Evolutionary conservation across 2,888 invertebrate species (phyloP).

Genomic region (Acanthosepion esculentum): DNA sequence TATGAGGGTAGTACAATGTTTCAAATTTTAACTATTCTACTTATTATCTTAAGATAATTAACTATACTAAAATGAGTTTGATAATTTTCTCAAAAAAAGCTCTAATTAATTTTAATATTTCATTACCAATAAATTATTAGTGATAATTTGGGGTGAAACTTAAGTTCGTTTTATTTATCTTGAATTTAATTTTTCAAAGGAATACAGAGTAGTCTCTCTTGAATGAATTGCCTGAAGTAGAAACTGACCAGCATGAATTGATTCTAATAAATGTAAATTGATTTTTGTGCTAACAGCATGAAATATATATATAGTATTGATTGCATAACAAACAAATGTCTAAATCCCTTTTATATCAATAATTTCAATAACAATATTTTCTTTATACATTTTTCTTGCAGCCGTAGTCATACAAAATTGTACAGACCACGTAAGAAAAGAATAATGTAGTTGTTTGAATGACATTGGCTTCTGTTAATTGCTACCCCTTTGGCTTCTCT

Average conservation of each 20-base stretch:
- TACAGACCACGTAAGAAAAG: conserved; percentile 10
- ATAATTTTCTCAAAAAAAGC: no score
- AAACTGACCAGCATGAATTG: background rate
- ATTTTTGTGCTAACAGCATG: background rate
- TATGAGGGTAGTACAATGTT: no score
- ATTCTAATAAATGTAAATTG: background rate
- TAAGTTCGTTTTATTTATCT: no score
- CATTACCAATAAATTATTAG: no score
- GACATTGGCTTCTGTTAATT: background rate
- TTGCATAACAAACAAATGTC: background rate
- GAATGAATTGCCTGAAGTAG: background rate
- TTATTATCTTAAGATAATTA: no score
- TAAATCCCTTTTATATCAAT: background rate
- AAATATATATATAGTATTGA: background rate
- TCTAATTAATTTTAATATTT: no score
- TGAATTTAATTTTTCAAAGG: background rate
- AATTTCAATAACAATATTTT: background rate
- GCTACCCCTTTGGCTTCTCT: background rate
- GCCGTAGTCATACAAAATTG: background rate
- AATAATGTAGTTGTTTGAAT: background rate
- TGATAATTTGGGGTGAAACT: no score
- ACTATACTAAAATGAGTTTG: no score
- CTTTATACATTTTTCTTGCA: background rate
- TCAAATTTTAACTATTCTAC: no score
- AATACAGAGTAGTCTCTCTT: background rate